Evolutionary conservation across 2,113 vertebrate genomes (phyloP).

Genomic region (Oxyruncus cristatus): DNA sequence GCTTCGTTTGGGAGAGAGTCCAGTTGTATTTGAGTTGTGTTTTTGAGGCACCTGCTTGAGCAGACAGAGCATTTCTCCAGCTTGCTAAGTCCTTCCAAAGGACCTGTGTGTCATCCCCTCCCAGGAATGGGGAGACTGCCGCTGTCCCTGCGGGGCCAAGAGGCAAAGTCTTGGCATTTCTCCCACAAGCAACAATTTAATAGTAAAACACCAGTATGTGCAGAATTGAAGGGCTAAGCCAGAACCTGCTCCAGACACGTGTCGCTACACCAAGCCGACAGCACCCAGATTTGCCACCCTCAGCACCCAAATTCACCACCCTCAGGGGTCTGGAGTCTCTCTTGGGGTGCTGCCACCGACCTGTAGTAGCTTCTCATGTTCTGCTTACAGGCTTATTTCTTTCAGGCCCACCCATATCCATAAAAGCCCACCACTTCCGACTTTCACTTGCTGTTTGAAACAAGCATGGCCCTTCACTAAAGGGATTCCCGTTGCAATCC

Average conservation of each 20-base stretch:
- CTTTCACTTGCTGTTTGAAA: background rate
- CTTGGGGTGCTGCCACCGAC: background rate
- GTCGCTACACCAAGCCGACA: background rate
- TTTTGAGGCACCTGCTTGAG: background rate
- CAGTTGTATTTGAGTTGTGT: rapidly evolving
- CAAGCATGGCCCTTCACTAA: rapidly evolving
- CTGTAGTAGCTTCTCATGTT: background rate
- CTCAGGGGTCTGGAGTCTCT: background rate
- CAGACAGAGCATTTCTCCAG: background rate
- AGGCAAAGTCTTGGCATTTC: background rate
- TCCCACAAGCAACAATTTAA: background rate
- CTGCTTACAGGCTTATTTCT: background rate
- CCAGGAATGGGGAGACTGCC: rapidly evolving
- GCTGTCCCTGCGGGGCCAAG: background rate
- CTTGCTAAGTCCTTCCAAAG: background rate
- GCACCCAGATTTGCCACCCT: background rate
- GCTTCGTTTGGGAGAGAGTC: background rate
- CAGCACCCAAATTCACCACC: background rate
- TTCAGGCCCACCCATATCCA: background rate
- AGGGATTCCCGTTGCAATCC: background rate
- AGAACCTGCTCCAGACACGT: background rate
- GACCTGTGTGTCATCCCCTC: background rate
- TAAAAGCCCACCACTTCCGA: background rate
- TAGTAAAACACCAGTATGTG: background rate
- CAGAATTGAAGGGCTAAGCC: background rate